phyloP scores from a whole-genome alignment of 1,140 invertebrate species.

The Tetranychus urticae region DNA sequence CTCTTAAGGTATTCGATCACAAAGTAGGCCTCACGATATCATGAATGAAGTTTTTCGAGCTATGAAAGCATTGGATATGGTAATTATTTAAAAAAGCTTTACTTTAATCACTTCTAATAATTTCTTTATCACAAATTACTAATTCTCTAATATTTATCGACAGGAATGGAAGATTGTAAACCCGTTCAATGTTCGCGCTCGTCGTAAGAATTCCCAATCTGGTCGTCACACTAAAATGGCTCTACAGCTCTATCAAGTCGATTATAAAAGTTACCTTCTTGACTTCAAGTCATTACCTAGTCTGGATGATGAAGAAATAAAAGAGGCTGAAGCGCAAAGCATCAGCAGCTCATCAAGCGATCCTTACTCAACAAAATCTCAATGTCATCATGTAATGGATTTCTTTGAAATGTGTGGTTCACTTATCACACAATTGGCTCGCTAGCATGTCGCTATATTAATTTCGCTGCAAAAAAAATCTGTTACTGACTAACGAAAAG shows the following conservation, averaged over 20 bases:
- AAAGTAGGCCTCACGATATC: conserved; percentile 95
- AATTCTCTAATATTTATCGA: neutral
- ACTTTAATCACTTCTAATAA: neutral
- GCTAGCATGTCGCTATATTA: conserved; percentile 25
- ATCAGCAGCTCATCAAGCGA: neutral
- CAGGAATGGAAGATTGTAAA: conserved; percentile 96
- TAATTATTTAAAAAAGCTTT: conserved; percentile 22
- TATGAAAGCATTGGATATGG: conserved; percentile 90
- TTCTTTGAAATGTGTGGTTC: conserved; percentile 99
- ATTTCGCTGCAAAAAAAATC: too few species aligned
- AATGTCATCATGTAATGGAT: conserved; percentile 87
- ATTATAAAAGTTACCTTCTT: conserved; percentile 84
- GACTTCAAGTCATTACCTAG: conserved; percentile 54
- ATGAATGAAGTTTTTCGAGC: conserved; percentile 99
- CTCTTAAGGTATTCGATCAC: conserved; percentile 64
- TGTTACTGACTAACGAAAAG: too few species aligned
- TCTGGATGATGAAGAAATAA: conserved; percentile 8
- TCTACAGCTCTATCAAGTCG: conserved; percentile 92
- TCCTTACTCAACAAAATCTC: conserved; percentile 12
- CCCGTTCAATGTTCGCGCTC: conserved; percentile 59
- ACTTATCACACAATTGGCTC: conserved; percentile 84
- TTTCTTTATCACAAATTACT: conserved; percentile 1
- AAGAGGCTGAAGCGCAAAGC: neutral
- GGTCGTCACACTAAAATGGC: conserved; percentile 79
- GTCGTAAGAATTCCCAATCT: conserved; percentile 56